Evolutionary conservation across 2,797 vertebrate genomes (phyloP).

Genomic region (Falco concolor): DNA sequence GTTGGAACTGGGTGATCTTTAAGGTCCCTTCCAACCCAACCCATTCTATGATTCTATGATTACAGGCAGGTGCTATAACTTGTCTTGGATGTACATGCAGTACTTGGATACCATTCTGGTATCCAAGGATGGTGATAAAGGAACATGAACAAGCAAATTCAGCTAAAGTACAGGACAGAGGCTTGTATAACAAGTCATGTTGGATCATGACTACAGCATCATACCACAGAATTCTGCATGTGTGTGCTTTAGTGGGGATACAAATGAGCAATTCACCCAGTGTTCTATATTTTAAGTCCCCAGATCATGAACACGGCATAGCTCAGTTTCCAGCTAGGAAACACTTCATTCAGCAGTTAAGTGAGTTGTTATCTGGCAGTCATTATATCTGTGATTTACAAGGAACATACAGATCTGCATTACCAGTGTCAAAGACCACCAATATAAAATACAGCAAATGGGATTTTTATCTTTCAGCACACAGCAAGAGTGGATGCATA

Average conservation of each 20-base stretch:
- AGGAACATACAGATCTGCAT: constrained; percentile 65
- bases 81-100: not conserved
- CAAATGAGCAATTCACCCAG: not conserved
- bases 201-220: not conserved
- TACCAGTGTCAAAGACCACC: constrained; percentile 72
- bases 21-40: too few species aligned
- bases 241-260: not conserved
- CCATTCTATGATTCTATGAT: too few species aligned
- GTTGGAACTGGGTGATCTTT: too few species aligned
- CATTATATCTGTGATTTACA: constrained; percentile 77
- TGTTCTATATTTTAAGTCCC: not conserved
- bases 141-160: not conserved
- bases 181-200: not conserved
- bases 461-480: constrained; percentile 78
- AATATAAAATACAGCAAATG: constrained; percentile 77
- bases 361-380: constrained; percentile 72
- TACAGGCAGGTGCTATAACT: not conserved
- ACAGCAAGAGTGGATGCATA: constrained; percentile 61
- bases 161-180: not conserved
- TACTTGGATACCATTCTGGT: not conserved
- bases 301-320: constrained; percentile 48
- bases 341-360: constrained; percentile 72
- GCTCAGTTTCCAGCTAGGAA: constrained; percentile 68
- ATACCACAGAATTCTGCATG: not conserved
- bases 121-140: not conserved